Evolutionary conservation across 2,797 vertebrate species (phyloP).

Genomic region (Acanthurus tractus): DNA sequence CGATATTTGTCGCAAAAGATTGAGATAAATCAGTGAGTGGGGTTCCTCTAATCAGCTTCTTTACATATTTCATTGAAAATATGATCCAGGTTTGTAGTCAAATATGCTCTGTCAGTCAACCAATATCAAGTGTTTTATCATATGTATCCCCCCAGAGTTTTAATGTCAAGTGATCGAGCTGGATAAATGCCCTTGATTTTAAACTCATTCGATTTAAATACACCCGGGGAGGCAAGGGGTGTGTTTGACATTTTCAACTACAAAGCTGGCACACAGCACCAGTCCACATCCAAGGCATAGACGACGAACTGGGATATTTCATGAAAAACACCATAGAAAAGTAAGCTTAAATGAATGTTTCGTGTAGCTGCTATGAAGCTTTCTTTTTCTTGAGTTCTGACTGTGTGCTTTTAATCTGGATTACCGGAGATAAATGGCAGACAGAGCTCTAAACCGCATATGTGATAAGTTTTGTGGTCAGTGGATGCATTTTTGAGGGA

Average conservation of each 20-base stretch:
- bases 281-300: slow-evolving; percentile 17
- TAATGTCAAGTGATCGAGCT: neutral
- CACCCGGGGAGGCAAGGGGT: neutral
- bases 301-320: slow-evolving; percentile 14
- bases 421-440: slow-evolving; percentile 33
- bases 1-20: neutral
- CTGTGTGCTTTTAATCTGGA: slow-evolving; percentile 65
- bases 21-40: neutral
- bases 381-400: slow-evolving; percentile 58
- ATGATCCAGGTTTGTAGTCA: neutral
- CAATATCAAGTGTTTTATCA: neutral
- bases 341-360: slow-evolving; percentile 49
- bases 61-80: neutral
- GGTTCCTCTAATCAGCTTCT: neutral
- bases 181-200: slow-evolving; percentile 6
- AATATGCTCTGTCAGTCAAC: neutral
- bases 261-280: slow-evolving; percentile 12
- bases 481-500: slow-evolving; percentile 48
- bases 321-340: neutral
- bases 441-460: slow-evolving; percentile 37
- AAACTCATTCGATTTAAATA: slow-evolving; percentile 1
- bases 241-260: slow-evolving; percentile 7
- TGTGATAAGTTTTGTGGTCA: slow-evolving; percentile 43
- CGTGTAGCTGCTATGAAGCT: slow-evolving; percentile 69
- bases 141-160: neutral